Percentiles rank a stretch among this genome's conserved stretches.
Evolutionary conservation across 2,888 invertebrate species (phyloP).

Genomic region (Agrochola lota): DNA sequence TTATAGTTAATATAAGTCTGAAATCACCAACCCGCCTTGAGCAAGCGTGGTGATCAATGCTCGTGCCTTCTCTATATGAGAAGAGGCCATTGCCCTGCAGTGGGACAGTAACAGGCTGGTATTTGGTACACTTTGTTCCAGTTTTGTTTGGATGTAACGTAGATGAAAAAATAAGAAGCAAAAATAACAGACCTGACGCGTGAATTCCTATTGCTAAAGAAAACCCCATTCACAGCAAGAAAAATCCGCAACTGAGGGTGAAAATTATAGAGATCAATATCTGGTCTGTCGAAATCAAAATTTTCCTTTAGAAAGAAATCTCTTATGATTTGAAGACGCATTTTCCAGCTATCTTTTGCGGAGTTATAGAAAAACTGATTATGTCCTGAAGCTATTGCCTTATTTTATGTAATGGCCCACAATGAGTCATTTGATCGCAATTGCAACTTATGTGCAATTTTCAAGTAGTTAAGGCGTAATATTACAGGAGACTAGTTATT

Average conservation of each 20-base stretch:
- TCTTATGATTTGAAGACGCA: slow-evolving; percentile 64
- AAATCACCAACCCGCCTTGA: no score
- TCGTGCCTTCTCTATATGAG: no score
- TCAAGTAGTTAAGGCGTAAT: slow-evolving; percentile 15
- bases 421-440: slow-evolving; percentile 40
- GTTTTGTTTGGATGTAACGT: no score
- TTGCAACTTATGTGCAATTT: slow-evolving; percentile 42
- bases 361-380: neutral
- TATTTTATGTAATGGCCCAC: slow-evolving; percentile 21
- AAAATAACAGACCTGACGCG: slow-evolving; percentile 71
- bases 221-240: slow-evolving; percentile 77
- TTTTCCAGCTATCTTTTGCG: slow-evolving; percentile 35
- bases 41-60: no score
- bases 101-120: no score
- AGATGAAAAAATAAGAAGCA: no score
- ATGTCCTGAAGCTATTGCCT: slow-evolving; percentile 13
- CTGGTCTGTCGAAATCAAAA: slow-evolving; percentile 72
- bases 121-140: no score
- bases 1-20: no score
- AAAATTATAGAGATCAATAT: slow-evolving; percentile 75
- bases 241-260: slow-evolving; percentile 78
- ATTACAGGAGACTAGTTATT: slow-evolving; percentile 22
- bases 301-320: slow-evolving; percentile 70
- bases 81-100: no score
- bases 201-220: slow-evolving; percentile 75